A percentile compares a stretch with the other conserved stretches of the same genome.
Evolutionary conservation across 2,888 invertebrate genomes (phyloP).

Genomic region (Ichneumon xanthorius): DNA sequence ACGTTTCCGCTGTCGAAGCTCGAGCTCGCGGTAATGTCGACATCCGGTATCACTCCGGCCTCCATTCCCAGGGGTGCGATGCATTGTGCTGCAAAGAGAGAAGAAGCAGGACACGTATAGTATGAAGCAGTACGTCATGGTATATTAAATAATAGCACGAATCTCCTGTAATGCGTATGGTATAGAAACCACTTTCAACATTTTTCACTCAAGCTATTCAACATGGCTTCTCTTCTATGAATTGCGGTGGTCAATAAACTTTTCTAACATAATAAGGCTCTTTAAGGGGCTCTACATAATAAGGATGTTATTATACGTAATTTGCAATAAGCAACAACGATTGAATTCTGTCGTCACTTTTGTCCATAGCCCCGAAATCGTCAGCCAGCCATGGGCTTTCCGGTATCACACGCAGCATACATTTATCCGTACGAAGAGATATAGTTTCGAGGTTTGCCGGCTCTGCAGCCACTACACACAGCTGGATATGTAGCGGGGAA

Average conservation of each 20-base stretch:
- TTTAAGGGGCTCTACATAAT: background rate
- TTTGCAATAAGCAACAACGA: background rate
- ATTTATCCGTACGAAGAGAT: constrained; percentile 24
- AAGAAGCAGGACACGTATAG: constrained; percentile 56
- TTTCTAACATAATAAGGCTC: no score
- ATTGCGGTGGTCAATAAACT: background rate
- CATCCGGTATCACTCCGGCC: constrained; percentile 92
- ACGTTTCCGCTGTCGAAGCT: constrained; percentile 94
- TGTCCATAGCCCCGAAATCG: constrained; percentile 24
- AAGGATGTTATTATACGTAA: background rate
- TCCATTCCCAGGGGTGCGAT: constrained; percentile 94
- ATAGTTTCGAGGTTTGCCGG: constrained; percentile 38
- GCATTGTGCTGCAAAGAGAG: constrained; percentile 90
- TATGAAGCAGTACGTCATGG: constrained; percentile 25
- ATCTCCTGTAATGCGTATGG: constrained; percentile 13
- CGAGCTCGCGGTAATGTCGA: constrained; percentile 93
- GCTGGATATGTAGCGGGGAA: constrained; percentile 11
- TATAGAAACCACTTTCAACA: constrained; percentile 50
- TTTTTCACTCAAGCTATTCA: constrained; percentile 57
- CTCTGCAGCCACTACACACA: background rate
- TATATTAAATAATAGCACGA: constrained; percentile 35
- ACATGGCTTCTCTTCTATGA: constrained; percentile 37
- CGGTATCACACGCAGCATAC: constrained; percentile 2
- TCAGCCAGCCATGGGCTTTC: constrained; percentile 37
- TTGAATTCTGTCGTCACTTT: constrained; percentile 15